A percentile compares a stretch with the other conserved stretches of the same genome.
phyloP scores from a whole-genome alignment of 2,797 vertebrate species.

The Lacerta viridis region DNA sequence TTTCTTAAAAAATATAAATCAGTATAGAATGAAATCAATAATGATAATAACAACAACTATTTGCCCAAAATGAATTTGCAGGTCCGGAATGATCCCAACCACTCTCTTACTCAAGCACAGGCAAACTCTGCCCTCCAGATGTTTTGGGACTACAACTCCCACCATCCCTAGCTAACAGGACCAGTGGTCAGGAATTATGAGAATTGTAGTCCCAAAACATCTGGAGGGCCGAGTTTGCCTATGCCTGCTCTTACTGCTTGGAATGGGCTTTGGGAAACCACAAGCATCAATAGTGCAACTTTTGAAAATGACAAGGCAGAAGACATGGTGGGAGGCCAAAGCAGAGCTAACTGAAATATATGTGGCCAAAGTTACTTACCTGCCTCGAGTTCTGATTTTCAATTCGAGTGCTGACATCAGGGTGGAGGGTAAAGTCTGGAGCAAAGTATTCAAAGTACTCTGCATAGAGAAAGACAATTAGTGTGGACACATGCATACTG shows the following conservation, averaged over 20 bases:
- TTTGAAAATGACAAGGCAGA: background rate
- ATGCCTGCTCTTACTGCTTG: background rate
- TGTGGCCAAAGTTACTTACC: conserved; percentile 79
- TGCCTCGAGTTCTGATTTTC: conserved; percentile 99
- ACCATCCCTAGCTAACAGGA: too few species aligned
- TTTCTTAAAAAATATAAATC: too few species aligned
- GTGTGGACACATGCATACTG: background rate
- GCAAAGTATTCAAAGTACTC: conserved; percentile 99
- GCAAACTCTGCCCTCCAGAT: too few species aligned
- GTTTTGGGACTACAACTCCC: too few species aligned
- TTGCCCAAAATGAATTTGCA: too few species aligned
- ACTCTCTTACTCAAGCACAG: too few species aligned
- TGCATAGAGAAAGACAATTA: conserved; percentile 62
- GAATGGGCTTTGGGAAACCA: background rate
- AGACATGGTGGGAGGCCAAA: background rate
- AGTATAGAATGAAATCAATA: too few species aligned
- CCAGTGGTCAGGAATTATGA: too few species aligned
- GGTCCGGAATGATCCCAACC: too few species aligned
- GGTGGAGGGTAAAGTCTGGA: conserved; percentile 98
- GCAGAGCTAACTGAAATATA: background rate
- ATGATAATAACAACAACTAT: too few species aligned
- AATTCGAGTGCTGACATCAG: conserved; percentile 97
- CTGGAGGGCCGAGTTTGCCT: too few species aligned
- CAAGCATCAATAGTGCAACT: background rate
- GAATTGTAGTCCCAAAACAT: too few species aligned